Base-by-base conservation (phyloP, 1,140 invertebrate species). In the Diabrotica undecimpunctata region DNA sequence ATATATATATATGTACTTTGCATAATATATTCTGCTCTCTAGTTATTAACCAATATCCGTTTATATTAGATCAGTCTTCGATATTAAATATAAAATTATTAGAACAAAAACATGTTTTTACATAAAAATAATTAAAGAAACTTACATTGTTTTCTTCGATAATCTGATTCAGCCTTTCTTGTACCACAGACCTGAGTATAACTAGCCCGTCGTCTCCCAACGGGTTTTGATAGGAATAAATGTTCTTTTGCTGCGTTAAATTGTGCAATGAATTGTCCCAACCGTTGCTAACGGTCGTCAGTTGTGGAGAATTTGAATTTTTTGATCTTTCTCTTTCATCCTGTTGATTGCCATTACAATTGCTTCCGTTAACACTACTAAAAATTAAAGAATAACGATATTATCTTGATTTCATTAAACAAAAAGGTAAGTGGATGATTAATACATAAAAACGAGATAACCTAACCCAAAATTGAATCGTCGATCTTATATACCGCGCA, bases 111-210 rank as follows among this genome's bases (percentile, higher is more conserved):
- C 25, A 25, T 25, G 25, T 1, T 25, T 25, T 25, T 25, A 25
- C 25, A 25, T 25, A 25, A 25, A 25, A 25, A 25, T 25, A 25
- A 25, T 25, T 25, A 25, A 25, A 25, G 8, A 6, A 46, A 73
- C 71, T 75, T 77, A 92, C 91, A 84, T 88, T 88, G 75, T 93
- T 87, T 68, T 91, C 88, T 37, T 86, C 79, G 67, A 91, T 88
- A 66, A 95, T 90, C 76, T 94, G 89, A 76, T 88, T 85, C 68
- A 95, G 80, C 66, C 92, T 79, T 73, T 87, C 85, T 76, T 95
- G 92, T 66, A 92, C 81, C 62, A 91, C 87, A 75, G 91, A 92
- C 69, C 87, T 83, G 66, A 90, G 85, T 60, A 89, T 86, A 51
- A 90, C 86, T 68, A 95, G 81, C 55, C 94, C 94, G 81, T 95